These are phyloP conservation scores for Limnephilus rhombicus DNA, from an alignment of 2,888 invertebrate genomes.

Conservation along the genomic window DNA sequence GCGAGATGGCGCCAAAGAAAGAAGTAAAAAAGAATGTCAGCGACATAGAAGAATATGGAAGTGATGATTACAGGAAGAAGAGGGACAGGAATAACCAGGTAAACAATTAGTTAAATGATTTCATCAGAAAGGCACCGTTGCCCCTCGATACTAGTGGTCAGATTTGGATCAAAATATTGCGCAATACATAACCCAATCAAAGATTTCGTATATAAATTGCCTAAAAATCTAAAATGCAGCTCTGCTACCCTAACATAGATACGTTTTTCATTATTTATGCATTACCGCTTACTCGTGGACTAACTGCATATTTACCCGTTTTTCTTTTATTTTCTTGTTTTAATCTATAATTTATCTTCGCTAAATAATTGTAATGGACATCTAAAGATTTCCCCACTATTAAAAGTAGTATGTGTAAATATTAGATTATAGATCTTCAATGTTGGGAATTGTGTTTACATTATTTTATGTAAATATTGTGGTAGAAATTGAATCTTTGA, in stretches of 20 bases:
- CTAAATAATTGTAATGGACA: not conserved
- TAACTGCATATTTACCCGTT: too few relatives aligned
- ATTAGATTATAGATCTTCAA: not conserved
- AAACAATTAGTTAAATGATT: conserved; percentile 60
- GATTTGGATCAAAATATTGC: not conserved
- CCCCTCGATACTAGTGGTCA: not conserved
- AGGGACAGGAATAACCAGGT: conserved; percentile 90
- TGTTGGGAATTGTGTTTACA: not conserved
- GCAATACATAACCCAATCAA: not conserved
- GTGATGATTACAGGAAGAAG: conserved; percentile 84
- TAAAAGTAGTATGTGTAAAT: not conserved
- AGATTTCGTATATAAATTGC: not conserved
- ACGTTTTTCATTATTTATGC: too few relatives aligned
- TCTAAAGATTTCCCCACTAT: not conserved
- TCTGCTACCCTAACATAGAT: not conserved
- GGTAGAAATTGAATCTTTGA: not conserved
- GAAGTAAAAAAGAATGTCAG: conserved; percentile 46
- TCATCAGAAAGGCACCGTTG: not conserved
- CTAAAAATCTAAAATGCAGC: not conserved
- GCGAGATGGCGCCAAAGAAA: conserved; percentile 49
- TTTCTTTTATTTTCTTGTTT: not conserved
- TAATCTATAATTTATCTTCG: not conserved
- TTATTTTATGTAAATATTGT: not conserved
- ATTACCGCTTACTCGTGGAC: too few relatives aligned
- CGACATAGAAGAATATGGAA: conserved; percentile 80